Evolutionary conservation across 2,797 vertebrate species (phyloP), one percentile per base, ranked within the genome.

Genomic region (Cyprinodon diabolis): DNA sequence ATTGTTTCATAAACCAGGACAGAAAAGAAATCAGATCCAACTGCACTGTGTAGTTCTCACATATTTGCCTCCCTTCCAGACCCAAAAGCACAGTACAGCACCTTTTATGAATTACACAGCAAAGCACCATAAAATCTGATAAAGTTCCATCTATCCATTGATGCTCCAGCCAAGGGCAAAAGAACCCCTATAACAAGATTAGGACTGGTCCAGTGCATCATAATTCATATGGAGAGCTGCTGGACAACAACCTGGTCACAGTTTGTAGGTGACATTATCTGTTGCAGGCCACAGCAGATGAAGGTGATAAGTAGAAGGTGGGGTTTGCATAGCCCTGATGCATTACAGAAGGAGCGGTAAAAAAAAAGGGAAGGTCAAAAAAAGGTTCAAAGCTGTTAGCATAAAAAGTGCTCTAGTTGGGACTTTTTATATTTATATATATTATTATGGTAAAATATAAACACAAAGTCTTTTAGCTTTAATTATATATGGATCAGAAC

Each of bases 141-240:
- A 92, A 93, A 89, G 88, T 88, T 81, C 74, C 83, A 84, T 88
- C 86, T 83, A 88, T 90, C 88, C 76, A 83, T 82, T 82, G 78
- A 85, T 89, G 89, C 81, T 82, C 85, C 88, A 85, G 88, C 84
- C 94, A 95, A 95, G 94, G 94, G 94, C 92, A 86, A 86, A 81
- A 82, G 79, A 92, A 93, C 92, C 93, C 91, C 87, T 87, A 90
- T 94, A 94, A 95, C 89, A 92, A 94, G 93, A 95, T 95, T 95
- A 94, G 86, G 78, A 91, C 78, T 75, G 89, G 93, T 93, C 89
- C 84, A 82, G 86, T 83, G 88, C 81, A 90, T 91, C 93, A 92
- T 95, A 91, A 95, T 92, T 96, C 91, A 94, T 79, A 85, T 49
- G 25, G 75, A 80, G 89, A 79, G 43, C 79, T 49, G 84, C 86